A percentile compares a stretch with the other conserved stretches of the same genome.
Evolutionary conservation across 2,113 vertebrate species (phyloP).

Genomic region (Centrocercus urophasianus): DNA sequence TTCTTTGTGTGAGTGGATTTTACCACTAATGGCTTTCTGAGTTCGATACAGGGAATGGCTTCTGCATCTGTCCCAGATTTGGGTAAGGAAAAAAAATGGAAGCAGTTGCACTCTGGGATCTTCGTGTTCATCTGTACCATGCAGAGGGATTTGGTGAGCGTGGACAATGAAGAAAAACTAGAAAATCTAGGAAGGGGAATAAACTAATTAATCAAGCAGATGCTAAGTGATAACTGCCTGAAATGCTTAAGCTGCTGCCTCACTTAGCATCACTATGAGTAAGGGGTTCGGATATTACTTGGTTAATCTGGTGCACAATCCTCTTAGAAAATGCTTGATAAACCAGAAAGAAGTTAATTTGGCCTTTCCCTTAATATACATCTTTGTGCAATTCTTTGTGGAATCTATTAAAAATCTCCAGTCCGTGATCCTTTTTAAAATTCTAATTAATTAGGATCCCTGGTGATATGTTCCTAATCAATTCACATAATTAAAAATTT

Average conservation of each 20-base stretch:
- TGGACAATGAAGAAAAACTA: background rate
- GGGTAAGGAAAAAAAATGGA: background rate
- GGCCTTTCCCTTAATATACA: conserved; percentile 18
- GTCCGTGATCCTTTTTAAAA: conserved; percentile 66
- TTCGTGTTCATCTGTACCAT: background rate
- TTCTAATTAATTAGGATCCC: conserved; percentile 71
- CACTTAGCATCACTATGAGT: background rate
- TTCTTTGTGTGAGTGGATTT: background rate
- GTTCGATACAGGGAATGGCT: background rate
- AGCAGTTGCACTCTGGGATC: background rate
- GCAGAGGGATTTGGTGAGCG: background rate
- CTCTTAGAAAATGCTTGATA: background rate
- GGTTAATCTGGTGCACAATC: conserved; percentile 1
- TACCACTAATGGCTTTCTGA: background rate
- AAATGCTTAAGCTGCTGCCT: background rate
- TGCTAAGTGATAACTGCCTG: background rate
- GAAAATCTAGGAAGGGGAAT: background rate
- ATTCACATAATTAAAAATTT: conserved; percentile 72
- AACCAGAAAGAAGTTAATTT: conserved; percentile 20
- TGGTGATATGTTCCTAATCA: conserved; percentile 63
- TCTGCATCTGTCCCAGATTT: background rate
- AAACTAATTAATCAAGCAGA: background rate
- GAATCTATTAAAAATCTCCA: conserved; percentile 36
- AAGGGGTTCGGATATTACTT: background rate
- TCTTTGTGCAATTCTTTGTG: conserved; percentile 50